Percentiles rank a stretch among this genome's conserved stretches.
phyloP scores from a whole-genome alignment of 2,888 invertebrate species.

The Prosopocoilus inquinatus region DNA sequence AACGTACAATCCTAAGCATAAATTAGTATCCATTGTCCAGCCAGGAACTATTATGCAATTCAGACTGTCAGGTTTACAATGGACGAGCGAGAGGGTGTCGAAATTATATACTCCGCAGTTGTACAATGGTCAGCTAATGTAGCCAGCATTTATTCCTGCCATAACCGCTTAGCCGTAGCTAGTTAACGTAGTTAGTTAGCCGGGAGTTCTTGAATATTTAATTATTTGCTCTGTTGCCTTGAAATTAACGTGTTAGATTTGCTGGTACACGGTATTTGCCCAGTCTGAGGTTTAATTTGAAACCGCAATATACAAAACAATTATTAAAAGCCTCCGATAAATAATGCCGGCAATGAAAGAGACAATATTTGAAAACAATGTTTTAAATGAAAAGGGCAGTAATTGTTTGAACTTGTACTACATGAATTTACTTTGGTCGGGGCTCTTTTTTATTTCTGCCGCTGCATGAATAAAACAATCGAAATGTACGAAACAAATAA shows the following conservation, averaged over 20 bases:
- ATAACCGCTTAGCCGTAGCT: conserved; percentile 30
- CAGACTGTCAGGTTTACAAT: conserved; percentile 46
- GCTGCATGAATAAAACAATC: too few relatives aligned
- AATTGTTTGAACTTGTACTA: too few relatives aligned
- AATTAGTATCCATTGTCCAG: conserved; percentile 47
- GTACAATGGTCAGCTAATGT: conserved; percentile 48
- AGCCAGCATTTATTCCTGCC: conserved; percentile 38
- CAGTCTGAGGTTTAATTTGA: too few relatives aligned
- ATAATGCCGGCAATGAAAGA: too few relatives aligned
- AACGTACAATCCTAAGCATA: conserved; percentile 41
- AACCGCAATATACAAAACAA: too few relatives aligned
- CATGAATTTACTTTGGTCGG: too few relatives aligned
- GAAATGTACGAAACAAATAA: too few relatives aligned
- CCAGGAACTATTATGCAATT: conserved; percentile 45
- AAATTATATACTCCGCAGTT: conserved; percentile 46
- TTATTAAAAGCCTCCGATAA: too few relatives aligned
- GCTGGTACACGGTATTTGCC: not conserved
- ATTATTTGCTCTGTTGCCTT: conserved; percentile 29
- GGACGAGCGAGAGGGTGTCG: conserved; percentile 38
- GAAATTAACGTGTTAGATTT: conserved; percentile 1
- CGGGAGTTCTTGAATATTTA: conserved; percentile 38
- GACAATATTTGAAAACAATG: too few relatives aligned
- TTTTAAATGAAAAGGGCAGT: too few relatives aligned
- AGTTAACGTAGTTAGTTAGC: conserved; percentile 24
- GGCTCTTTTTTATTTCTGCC: too few relatives aligned